phyloP scores from a whole-genome alignment of 2,113 vertebrate genomes.

The Camarhynchus parvulus region DNA sequence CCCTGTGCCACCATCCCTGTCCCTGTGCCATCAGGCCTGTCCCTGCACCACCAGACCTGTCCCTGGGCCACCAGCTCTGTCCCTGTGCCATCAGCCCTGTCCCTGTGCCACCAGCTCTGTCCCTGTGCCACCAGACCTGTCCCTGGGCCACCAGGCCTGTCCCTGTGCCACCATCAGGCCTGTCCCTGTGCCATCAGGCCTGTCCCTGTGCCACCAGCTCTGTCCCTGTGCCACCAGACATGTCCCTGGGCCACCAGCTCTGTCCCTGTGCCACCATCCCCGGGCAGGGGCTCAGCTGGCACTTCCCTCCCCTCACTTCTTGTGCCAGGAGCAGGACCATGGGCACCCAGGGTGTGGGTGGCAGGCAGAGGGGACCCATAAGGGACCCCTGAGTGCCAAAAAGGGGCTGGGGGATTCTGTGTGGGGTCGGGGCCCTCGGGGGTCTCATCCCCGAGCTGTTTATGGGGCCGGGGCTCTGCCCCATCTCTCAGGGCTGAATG shows the following conservation, averaged over 20 bases:
- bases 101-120: neutral
- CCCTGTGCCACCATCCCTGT: too few species aligned
- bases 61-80: too few species aligned
- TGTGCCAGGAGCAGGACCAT: neutral
- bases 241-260: too few species aligned
- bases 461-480: neutral
- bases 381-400: neutral
- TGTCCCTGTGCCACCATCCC: too few species aligned
- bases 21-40: neutral
- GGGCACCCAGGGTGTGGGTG: fast-evolving
- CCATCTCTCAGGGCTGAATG: fast-evolving
- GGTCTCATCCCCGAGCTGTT: fast-evolving
- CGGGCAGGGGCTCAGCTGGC: neutral
- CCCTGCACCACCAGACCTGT: too few species aligned
- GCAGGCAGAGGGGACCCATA: neutral
- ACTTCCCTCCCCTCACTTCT: fast-evolving
- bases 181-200: too few species aligned
- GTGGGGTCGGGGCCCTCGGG: fast-evolving
- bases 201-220: too few species aligned
- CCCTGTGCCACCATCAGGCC: too few species aligned
- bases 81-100: neutral
- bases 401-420: neutral
- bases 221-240: too few species aligned
- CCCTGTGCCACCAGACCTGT: too few species aligned
- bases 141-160: neutral